A percentile compares a stretch with the other conserved stretches of the same genome.
Evolutionary conservation across 1,140 invertebrate species (phyloP).

Genomic region (Goniozus legneri): DNA sequence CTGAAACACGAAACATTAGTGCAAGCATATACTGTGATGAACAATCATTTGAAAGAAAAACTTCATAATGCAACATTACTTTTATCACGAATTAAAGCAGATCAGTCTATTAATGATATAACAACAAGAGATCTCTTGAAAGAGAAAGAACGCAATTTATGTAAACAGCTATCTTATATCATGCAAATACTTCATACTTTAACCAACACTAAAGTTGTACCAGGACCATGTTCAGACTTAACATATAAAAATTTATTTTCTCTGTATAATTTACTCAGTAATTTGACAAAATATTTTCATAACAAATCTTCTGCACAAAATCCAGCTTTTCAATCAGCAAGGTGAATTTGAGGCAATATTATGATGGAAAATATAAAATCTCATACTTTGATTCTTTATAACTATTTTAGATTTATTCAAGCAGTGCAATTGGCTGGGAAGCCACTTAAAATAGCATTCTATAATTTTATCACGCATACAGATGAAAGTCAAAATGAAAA

Average conservation of each 20-base stretch:
- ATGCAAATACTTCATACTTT: slow-evolving; percentile 45
- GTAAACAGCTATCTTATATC: slow-evolving; percentile 49
- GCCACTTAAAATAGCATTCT: slow-evolving; percentile 54
- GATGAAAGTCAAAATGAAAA: slow-evolving; percentile 50
- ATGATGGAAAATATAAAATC: slow-evolving; percentile 3
- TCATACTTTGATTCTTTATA: not conserved
- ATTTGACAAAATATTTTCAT: slow-evolving; percentile 54
- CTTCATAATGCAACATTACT: slow-evolving; percentile 50
- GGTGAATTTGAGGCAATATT: slow-evolving; percentile 30
- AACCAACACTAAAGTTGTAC: slow-evolving; percentile 36
- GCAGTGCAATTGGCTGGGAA: slow-evolving; percentile 59
- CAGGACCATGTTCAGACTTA: slow-evolving; percentile 42
- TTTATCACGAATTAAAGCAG: slow-evolving; percentile 48
- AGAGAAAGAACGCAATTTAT: slow-evolving; percentile 49
- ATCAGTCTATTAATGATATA: slow-evolving; percentile 32
- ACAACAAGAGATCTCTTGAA: slow-evolving; percentile 45
- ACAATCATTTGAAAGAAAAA: slow-evolving; percentile 44
- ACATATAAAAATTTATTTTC: slow-evolving; percentile 52
- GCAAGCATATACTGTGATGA: slow-evolving; percentile 42
- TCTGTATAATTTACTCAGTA: slow-evolving; percentile 47
- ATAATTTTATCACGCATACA: slow-evolving; percentile 56
- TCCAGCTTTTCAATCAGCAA: slow-evolving; percentile 50
- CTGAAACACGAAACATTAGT: slow-evolving; percentile 39
- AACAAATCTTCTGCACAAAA: slow-evolving; percentile 45
- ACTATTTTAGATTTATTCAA: slow-evolving; percentile 53